phyloP scores from a whole-genome alignment of 2,797 vertebrate genomes.

The Aeoliscus strigatus region DNA sequence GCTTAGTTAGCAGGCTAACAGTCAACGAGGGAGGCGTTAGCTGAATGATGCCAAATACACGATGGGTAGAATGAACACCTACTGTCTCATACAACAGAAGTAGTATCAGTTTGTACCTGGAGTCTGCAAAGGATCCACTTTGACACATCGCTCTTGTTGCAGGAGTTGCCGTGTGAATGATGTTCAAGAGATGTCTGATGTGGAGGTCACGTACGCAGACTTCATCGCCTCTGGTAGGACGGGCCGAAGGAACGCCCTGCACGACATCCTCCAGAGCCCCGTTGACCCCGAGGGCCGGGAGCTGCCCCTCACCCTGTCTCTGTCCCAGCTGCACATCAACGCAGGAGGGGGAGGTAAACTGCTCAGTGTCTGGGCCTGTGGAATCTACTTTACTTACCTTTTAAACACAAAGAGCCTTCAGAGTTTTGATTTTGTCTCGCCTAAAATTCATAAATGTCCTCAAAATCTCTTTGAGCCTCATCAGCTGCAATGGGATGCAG shows the following conservation, averaged over 20 bases:
- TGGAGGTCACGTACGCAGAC: slow-evolving; percentile 97
- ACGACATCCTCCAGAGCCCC: slow-evolving; percentile 92
- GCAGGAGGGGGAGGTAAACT: slow-evolving; percentile 61
- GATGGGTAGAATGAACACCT: no score
- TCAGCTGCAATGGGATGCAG: no score
- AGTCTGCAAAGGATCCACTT: not conserved
- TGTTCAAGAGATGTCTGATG: slow-evolving; percentile 90
- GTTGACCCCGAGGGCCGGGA: slow-evolving; percentile 84
- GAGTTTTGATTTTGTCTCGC: no score
- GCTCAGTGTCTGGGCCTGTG: not conserved
- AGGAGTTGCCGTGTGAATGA: slow-evolving; percentile 59
- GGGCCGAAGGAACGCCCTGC: slow-evolving; percentile 91
- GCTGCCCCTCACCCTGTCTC: slow-evolving; percentile 85
- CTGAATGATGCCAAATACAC: no score
- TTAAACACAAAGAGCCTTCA: no score
- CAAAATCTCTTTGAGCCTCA: no score
- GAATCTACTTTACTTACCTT: not conserved
- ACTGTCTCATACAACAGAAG: no score
- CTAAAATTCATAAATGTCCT: no score
- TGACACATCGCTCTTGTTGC: not conserved
- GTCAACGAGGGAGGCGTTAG: no score
- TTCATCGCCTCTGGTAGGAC: slow-evolving; percentile 95
- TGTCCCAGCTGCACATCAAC: slow-evolving; percentile 72
- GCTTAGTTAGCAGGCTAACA: no score
- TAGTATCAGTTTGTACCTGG: no score